These are phyloP conservation scores for Vulpes vulpes DNA, from an alignment of 2,113 vertebrate genomes.

Conservation along the genomic window DNA sequence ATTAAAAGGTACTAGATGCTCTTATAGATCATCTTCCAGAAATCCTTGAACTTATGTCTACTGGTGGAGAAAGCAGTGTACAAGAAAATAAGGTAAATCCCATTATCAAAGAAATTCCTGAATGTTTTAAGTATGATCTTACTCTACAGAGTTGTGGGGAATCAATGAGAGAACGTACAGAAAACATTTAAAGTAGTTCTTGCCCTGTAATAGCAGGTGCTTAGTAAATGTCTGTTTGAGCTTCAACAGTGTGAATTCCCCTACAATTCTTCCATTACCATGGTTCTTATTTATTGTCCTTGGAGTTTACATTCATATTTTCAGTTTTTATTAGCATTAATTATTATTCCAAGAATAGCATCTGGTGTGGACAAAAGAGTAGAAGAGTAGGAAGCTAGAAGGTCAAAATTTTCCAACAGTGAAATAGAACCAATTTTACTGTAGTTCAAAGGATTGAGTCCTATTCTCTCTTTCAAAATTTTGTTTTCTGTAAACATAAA, in stretches of 20 bases:
- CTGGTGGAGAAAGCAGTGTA: conserved; percentile 90
- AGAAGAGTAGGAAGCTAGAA: neutral
- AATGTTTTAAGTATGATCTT: neutral
- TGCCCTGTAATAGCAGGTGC: neutral
- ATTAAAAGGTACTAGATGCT: conserved; percentile 94
- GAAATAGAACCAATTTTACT: neutral
- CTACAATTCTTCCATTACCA: neutral
- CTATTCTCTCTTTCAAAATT: conserved; percentile 17
- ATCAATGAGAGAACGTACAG: neutral
- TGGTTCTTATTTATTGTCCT: neutral
- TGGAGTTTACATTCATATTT: neutral
- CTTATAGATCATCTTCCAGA: conserved; percentile 94
- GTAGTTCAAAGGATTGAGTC: neutral
- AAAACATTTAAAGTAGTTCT: neutral
- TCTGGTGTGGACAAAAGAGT: neutral
- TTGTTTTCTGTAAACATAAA: neutral
- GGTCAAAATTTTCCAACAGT: neutral
- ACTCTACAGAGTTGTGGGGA: neutral
- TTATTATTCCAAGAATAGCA: conserved; percentile 4
- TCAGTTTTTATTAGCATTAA: conserved; percentile 3
- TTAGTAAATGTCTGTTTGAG: neutral
- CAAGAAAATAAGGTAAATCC: conserved; percentile 92
- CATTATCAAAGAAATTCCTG: neutral
- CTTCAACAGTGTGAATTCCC: neutral
- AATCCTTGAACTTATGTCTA: conserved; percentile 93